Evolutionary conservation across 2,888 invertebrate species (phyloP), one percentile per base, ranked within the genome.

Genomic region (Cyclophora punctaria): DNA sequence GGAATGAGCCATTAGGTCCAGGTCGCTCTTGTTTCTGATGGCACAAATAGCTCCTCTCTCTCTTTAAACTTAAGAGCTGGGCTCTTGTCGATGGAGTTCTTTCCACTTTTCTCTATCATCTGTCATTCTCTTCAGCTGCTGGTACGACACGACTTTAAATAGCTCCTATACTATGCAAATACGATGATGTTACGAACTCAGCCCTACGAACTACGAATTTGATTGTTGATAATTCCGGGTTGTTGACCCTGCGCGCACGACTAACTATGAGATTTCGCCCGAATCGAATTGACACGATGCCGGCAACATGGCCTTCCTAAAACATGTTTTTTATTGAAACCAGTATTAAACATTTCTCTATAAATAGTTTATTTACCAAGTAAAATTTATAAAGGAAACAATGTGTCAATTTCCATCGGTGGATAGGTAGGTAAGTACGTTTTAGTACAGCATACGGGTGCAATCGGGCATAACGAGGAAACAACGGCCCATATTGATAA

Each of bases 401-500:
- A 20, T 20, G 20, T 20, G 20, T 20, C 20, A 49, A 46, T 50
- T 54, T 50, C 45, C 47, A 49, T 56, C 53, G 49, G 49, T 45
- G 44, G 46, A 48, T 41, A 47, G 46, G 45, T 47, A 48, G 53
- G 61, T 57, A 59, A 55, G 37, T 55, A 56, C 53, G 57, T 20
- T 20, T 20, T 48, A 57, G 20, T 20, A 20, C n/a, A n/a, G n/a
- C 62, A 60, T 63, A 65, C 71, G 70, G 73, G 67, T 71, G 71
- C 73, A 69, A 71, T 66, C 69, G 67, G 70, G 68, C 69, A 71
- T 68, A 68, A 70, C 69, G 63, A 84, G 86, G 83, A 86, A 84
- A 83, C 81, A 65, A 77, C 80, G 81, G 69, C 79, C 82, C 68
- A 83, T 67, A 79, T 84, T 83, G 87, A 87, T 87, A 86, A 86